Evolutionary conservation across 2,888 invertebrate species (phyloP).

Genomic region (Tetropium fuscum): DNA sequence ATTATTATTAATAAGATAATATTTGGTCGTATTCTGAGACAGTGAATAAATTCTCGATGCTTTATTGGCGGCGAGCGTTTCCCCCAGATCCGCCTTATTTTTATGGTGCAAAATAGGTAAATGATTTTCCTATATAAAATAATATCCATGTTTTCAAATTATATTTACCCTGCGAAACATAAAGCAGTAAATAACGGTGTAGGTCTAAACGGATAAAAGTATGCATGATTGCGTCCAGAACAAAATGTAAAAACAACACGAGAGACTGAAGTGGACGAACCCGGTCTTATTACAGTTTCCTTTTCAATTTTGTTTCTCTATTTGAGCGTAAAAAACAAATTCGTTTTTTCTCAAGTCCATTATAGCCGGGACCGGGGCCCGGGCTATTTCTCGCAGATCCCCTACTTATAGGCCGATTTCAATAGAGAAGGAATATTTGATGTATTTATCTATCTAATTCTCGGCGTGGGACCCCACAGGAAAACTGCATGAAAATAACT

Average conservation of each 20-base stretch:
- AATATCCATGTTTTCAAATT: slow-evolving; percentile 31
- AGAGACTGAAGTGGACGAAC: slow-evolving; percentile 47
- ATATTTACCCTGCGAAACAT: slow-evolving; percentile 32
- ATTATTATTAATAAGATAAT: too few relatives aligned
- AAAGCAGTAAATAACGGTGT: slow-evolving; percentile 41
- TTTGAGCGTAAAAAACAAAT: slow-evolving; percentile 65
- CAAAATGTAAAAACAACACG: slow-evolving; percentile 55
- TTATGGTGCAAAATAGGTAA: not conserved
- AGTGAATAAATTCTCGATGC: too few relatives aligned
- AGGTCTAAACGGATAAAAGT: slow-evolving; percentile 53
- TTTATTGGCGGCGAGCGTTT: too few relatives aligned
- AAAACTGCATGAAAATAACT: too few relatives aligned
- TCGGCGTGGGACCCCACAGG: not conserved
- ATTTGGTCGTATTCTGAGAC: too few relatives aligned
- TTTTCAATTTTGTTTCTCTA: slow-evolving; percentile 64
- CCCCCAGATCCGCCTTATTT: not conserved
- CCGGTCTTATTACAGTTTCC: slow-evolving; percentile 61
- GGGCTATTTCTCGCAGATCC: slow-evolving; percentile 33
- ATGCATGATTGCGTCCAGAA: slow-evolving; percentile 56
- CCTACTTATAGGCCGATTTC: slow-evolving; percentile 33
- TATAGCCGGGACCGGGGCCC: slow-evolving; percentile 40
- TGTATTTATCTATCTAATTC: slow-evolving; percentile 31
- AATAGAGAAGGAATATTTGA: slow-evolving; percentile 39
- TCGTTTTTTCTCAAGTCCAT: slow-evolving; percentile 64
- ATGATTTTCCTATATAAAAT: slow-evolving; percentile 2